These are phyloP conservation scores for Scarus forsteni DNA, from an alignment of 2,797 vertebrate genomes.

Conservation along the genomic window DNA sequence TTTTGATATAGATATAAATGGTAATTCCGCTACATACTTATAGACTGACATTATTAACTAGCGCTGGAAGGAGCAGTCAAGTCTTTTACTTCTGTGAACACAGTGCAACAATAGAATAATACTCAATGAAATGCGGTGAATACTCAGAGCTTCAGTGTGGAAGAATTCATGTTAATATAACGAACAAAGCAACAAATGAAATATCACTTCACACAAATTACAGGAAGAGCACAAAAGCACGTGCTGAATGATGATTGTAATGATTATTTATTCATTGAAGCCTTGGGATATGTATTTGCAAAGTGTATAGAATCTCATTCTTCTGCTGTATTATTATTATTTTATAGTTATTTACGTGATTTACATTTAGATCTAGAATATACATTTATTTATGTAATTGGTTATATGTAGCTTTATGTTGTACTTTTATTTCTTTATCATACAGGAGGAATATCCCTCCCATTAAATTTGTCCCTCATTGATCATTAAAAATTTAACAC, in stretches of 20 bases:
- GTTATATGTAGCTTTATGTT: neutral
- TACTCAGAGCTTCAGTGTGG: neutral
- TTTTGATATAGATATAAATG: slow-evolving; percentile 39
- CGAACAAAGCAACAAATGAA: neutral
- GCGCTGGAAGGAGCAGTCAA: slow-evolving; percentile 8
- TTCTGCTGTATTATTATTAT: too few relatives aligned
- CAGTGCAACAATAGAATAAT: slow-evolving; percentile 7
- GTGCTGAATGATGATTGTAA: neutral
- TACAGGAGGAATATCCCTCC: neutral
- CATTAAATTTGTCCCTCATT: too few relatives aligned
- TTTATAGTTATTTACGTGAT: neutral
- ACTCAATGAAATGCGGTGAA: neutral
- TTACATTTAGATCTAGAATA: neutral
- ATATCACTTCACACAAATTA: slow-evolving; percentile 8
- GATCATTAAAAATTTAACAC: too few relatives aligned
- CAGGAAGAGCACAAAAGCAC: neutral
- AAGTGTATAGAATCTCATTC: neutral
- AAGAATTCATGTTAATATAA: slow-evolving; percentile 8
- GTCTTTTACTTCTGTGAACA: slow-evolving; percentile 10
- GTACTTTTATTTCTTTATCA: neutral
- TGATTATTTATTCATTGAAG: neutral
- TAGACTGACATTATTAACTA: slow-evolving; percentile 21
- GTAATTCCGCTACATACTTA: slow-evolving; percentile 3
- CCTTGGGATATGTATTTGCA: neutral
- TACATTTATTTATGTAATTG: neutral